Evolutionary conservation across 2,888 invertebrate species (phyloP).

Genomic region (Peribatodes rhomboidaria): DNA sequence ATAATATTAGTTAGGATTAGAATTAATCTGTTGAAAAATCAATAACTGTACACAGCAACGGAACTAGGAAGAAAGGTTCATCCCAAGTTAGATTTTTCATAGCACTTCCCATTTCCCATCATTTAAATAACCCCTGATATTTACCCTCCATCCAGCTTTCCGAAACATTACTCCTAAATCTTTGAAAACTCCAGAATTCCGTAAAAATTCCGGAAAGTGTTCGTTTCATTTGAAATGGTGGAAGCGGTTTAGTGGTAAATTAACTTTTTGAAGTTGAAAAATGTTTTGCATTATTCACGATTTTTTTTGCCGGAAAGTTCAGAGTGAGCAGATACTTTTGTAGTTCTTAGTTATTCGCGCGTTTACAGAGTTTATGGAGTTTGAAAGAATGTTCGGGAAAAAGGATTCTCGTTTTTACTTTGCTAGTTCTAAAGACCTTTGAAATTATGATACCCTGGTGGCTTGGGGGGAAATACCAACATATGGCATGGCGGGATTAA

Average conservation of each 20-base stretch:
- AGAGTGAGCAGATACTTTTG: constrained; percentile 23
- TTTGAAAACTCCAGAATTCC: constrained; percentile 40
- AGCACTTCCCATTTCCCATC: background rate
- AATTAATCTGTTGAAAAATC: too few relatives aligned
- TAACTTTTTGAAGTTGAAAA: constrained; percentile 50
- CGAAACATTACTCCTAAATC: constrained; percentile 41
- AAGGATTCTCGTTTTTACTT: background rate
- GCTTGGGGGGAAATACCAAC: too few relatives aligned
- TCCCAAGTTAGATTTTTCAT: background rate
- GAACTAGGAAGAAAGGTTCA: too few relatives aligned
- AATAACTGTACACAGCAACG: background rate
- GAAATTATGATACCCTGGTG: background rate
- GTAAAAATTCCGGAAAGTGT: constrained; percentile 38
- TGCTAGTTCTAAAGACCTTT: background rate
- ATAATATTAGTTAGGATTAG: too few relatives aligned
- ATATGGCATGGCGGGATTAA: too few relatives aligned
- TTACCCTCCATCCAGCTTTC: constrained; percentile 23
- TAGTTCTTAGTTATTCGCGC: constrained; percentile 11
- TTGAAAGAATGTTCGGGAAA: constrained; percentile 11
- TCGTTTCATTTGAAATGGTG: constrained; percentile 46
- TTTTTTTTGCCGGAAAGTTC: constrained; percentile 37
- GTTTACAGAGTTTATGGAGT: constrained; percentile 13
- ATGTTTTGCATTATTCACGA: constrained; percentile 44
- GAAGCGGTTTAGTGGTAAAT: constrained; percentile 46
- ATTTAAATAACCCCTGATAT: constrained; percentile 13